Conservation (phyloP, 1,140 invertebrate genomes). For the Antheraea pernyi region DNA sequence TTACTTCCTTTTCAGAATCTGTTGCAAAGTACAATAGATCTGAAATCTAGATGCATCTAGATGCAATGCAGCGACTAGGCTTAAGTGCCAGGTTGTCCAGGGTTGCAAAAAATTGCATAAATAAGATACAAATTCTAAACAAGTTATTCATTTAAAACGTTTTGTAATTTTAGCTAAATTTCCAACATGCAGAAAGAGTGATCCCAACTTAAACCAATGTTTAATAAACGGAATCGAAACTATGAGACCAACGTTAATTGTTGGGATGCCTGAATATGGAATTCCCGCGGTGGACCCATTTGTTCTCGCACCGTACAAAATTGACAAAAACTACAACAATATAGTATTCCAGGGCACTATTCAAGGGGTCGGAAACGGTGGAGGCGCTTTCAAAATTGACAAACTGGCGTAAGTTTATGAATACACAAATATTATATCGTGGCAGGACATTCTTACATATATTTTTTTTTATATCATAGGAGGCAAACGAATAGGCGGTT, state of each 20-base stretch:
- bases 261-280: slow-evolving; percentile 83
- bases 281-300: slow-evolving; percentile 84
- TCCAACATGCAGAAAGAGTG: slow-evolving; percentile 80
- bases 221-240: slow-evolving; percentile 79
- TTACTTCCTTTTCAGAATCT: too few species aligned
- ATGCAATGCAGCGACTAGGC: too few species aligned
- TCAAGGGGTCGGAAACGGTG: slow-evolving; percentile 82
- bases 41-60: too few species aligned
- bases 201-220: slow-evolving; percentile 82
- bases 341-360: slow-evolving; percentile 83
- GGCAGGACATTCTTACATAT: too few species aligned
- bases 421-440: too few species aligned
- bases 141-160: background rate
- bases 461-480: too few species aligned
- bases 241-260: slow-evolving; percentile 79
- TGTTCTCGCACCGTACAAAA: slow-evolving; percentile 80
- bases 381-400: slow-evolving; percentile 82
- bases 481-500: too few species aligned
- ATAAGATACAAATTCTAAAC: too few species aligned
- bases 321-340: slow-evolving; percentile 83
- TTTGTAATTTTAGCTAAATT: slow-evolving; percentile 41
- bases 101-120: too few species aligned
- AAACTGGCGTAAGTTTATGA: slow-evolving; percentile 80
- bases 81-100: too few species aligned
- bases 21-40: too few species aligned